Conservation (phyloP, 2,113 vertebrate species). For the Lathamus discolor region DNA sequence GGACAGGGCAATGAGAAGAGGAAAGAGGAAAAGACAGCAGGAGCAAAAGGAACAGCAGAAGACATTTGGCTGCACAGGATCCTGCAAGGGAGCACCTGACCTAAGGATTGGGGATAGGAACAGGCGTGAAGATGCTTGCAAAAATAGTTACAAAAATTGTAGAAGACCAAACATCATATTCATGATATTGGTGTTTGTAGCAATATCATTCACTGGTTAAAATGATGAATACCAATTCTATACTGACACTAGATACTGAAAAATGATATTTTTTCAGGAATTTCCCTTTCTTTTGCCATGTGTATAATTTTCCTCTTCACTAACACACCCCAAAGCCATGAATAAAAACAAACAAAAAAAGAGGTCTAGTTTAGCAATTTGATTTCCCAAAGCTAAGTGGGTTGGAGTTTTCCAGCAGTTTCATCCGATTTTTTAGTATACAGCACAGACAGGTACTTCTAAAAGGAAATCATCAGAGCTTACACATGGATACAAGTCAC, state of each 20-base stretch:
- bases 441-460: neutral
- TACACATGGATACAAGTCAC: neutral
- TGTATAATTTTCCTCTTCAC: neutral
- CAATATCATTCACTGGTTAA: neutral
- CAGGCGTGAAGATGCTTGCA: neutral
- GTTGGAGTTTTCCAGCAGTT: neutral
- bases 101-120: neutral
- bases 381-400: fast-evolving
- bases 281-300: neutral
- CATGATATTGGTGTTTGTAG: neutral
- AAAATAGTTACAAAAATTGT: neutral
- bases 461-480: neutral
- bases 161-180: neutral
- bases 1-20: neutral
- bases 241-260: neutral
- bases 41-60: neutral
- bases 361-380: neutral
- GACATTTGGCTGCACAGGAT: neutral
- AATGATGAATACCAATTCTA: neutral
- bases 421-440: neutral
- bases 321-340: neutral
- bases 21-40: neutral
- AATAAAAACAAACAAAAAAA: neutral
- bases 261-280: neutral
- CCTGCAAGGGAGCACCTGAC: neutral